Conservation (phyloP, 2,888 invertebrate species). For the Myopa tessellatipennis region DNA sequence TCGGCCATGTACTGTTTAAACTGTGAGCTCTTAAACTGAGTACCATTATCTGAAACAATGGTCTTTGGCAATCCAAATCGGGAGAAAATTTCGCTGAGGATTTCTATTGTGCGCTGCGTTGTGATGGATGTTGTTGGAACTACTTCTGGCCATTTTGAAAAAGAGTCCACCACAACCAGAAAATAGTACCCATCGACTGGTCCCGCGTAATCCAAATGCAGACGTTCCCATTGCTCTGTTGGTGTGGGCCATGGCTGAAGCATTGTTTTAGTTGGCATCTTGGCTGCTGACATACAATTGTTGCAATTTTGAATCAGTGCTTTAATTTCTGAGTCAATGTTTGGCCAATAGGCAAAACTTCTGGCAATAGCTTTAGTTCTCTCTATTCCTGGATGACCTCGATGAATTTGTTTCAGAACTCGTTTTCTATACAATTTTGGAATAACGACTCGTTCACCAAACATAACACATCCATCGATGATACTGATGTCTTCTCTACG, state of each 20-base stretch:
- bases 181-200: constrained; percentile 48
- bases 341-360: constrained; percentile 49
- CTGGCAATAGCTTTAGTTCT: constrained; percentile 55
- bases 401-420: constrained; percentile 50
- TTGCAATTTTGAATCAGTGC: constrained; percentile 48
- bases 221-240: constrained; percentile 57
- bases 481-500: constrained; percentile 43
- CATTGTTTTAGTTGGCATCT: constrained; percentile 52
- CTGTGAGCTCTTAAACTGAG: constrained; percentile 38
- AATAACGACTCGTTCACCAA: constrained; percentile 44
- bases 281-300: constrained; percentile 51
- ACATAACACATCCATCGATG: constrained; percentile 43
- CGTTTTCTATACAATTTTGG: constrained; percentile 41
- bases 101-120: constrained; percentile 42
- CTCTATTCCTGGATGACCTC: constrained; percentile 46
- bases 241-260: constrained; percentile 51
- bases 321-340: constrained; percentile 55
- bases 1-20: constrained; percentile 34
- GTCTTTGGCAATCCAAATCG: constrained; percentile 45
- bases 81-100: constrained; percentile 46
- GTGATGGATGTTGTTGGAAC: constrained; percentile 48
- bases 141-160: constrained; percentile 67
- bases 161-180: constrained; percentile 62
- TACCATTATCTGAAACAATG: constrained; percentile 39
- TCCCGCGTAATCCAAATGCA: constrained; percentile 67